Conservation (phyloP, 2,113 vertebrate genomes). For the Sturnus vulgaris region DNA sequence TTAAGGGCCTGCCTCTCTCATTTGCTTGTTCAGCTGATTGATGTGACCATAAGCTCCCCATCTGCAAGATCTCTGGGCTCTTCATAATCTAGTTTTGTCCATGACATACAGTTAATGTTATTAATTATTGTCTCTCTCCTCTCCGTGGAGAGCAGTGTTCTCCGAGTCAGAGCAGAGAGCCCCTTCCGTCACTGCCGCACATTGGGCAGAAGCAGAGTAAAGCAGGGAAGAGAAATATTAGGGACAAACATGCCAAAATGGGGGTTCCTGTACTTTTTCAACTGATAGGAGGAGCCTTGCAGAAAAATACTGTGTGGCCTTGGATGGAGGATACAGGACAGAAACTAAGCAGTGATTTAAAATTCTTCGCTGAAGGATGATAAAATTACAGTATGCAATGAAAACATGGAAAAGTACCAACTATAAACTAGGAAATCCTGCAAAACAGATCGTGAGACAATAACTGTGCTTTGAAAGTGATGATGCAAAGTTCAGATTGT, state of each 20-base stretch:
- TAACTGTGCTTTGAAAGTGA: neutral
- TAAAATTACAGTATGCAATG: neutral
- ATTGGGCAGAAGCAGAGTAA: neutral
- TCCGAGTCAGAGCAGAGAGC: neutral
- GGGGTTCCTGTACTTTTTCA: neutral
- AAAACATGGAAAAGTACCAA: neutral
- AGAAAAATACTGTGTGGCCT: fast-evolving
- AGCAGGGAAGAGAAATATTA: neutral
- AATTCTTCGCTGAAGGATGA: neutral
- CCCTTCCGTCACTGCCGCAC: fast-evolving
- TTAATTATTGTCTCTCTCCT: constrained; percentile 14
- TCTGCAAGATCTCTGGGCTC: neutral
- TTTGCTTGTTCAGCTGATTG: constrained; percentile 41
- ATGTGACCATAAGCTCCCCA: neutral
- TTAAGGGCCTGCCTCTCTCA: constrained; percentile 29
- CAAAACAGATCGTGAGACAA: neutral
- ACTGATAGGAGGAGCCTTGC: neutral
- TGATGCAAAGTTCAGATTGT: neutral
- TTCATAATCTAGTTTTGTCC: neutral
- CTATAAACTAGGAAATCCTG: neutral
- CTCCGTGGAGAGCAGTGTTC: fast-evolving
- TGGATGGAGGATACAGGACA: neutral
- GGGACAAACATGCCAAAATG: neutral
- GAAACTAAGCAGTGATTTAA: neutral
- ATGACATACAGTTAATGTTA: neutral